phyloP scores from a whole-genome alignment of 2,113 vertebrate species.

The Pipra filicauda region DNA sequence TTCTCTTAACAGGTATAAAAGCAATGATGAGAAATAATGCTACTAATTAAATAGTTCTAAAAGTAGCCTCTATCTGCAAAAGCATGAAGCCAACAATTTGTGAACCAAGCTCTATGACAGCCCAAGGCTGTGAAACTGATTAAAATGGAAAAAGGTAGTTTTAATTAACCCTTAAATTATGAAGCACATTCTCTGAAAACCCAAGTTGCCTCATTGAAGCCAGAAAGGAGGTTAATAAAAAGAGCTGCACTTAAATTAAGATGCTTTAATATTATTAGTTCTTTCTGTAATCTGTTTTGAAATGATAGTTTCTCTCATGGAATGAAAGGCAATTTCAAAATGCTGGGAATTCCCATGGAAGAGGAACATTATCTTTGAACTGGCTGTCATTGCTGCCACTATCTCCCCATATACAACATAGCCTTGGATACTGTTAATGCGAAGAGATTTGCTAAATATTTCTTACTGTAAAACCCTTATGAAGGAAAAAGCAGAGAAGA shows the following conservation, averaged over 20 bases:
- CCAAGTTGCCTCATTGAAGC: not conserved
- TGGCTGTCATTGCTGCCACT: not conserved
- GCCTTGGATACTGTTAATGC: not conserved
- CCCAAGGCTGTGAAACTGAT: slow-evolving; percentile 42
- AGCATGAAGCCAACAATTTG: not conserved
- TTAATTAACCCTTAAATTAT: slow-evolving; percentile 33
- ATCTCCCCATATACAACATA: not conserved
- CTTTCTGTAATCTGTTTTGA: slow-evolving; percentile 20
- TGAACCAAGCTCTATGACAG: slow-evolving; percentile 19
- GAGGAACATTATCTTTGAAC: not conserved
- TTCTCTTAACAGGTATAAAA: not conserved
- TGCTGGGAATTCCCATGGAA: not conserved
- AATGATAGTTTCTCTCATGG: slow-evolving; percentile 1
- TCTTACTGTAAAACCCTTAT: not conserved
- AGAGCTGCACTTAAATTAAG: not conserved
- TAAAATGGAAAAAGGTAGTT: slow-evolving; percentile 20
- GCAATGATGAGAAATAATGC: not conserved
- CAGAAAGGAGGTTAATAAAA: slow-evolving; percentile 11
- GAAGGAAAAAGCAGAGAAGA: not conserved
- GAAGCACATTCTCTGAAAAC: slow-evolving; percentile 12
- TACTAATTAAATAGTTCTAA: not conserved
- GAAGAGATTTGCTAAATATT: not conserved
- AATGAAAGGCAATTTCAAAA: slow-evolving; percentile 4
- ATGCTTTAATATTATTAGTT: not conserved
- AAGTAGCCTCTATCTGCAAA: slow-evolving; percentile 17